These are phyloP conservation scores for Drosophila busckii DNA, from an alignment of 1,140 invertebrate species.

Conservation along the genomic window DNA sequence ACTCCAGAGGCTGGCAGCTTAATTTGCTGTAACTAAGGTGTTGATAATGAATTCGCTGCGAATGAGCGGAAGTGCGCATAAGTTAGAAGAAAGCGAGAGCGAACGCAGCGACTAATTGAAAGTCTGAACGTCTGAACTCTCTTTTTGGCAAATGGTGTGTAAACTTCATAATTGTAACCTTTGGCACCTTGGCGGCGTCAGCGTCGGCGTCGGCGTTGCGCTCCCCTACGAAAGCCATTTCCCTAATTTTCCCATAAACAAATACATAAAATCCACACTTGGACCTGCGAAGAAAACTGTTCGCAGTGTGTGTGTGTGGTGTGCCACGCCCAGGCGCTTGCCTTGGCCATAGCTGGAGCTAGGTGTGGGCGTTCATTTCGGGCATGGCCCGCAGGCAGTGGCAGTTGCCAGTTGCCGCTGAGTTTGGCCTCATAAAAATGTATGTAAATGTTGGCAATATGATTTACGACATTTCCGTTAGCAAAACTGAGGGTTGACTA, in stretches of 20 bases:
- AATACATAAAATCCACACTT: conserved; percentile 78
- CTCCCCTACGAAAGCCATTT: conserved; percentile 57
- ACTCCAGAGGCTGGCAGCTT: conserved; percentile 49
- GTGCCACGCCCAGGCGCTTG: conserved; percentile 18
- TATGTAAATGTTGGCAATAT: conserved; percentile 71
- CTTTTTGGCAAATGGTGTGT: conserved; percentile 66
- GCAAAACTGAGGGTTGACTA: conserved; percentile 7
- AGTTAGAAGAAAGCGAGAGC: conserved; percentile 4
- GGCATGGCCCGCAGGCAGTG: conserved; percentile 23
- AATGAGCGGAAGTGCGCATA: conserved; percentile 40
- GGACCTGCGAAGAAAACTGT: conserved; percentile 23
- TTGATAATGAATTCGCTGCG: conserved; percentile 58
- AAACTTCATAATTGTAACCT: conserved; percentile 77
- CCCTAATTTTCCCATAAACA: conserved; percentile 78
- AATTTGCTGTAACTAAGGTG: conserved; percentile 76
- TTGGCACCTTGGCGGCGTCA: conserved; percentile 51
- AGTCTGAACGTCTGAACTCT: conserved; percentile 9
- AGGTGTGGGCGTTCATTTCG: background rate
- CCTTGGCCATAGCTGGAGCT: no score
- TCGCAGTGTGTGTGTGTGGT: no score
- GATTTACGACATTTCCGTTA: conserved; percentile 70
- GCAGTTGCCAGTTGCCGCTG: conserved; percentile 33
- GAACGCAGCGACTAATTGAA: conserved; percentile 45
- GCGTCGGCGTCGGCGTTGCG: no score
- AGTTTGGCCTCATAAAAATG: conserved; percentile 63